A percentile compares a stretch with the other conserved stretches of the same genome.
These are phyloP conservation scores for Solenopsis fugax DNA, from an alignment of 1,140 invertebrate species.

Conservation along the genomic window DNA sequence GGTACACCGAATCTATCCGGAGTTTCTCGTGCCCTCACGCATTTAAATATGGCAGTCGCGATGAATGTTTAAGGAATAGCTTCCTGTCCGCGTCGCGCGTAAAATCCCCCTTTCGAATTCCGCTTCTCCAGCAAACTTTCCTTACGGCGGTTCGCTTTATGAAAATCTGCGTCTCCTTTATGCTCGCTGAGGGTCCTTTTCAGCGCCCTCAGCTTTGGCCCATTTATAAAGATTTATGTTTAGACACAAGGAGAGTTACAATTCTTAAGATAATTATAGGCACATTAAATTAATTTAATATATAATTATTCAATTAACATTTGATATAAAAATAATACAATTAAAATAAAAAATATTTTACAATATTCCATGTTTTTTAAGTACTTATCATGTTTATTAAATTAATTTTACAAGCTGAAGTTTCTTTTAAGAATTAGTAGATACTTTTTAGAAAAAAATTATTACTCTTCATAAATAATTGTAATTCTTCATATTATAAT, in stretches of 20 bases:
- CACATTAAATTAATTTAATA: not conserved
- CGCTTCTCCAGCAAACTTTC: not conserved
- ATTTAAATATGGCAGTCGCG: constrained; percentile 71
- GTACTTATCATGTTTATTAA: constrained; percentile 4
- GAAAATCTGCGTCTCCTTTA: constrained; percentile 3
- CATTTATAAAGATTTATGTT: not conserved
- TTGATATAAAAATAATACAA: not conserved
- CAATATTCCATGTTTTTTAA: not conserved
- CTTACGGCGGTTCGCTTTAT: not conserved
- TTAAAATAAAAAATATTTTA: not conserved
- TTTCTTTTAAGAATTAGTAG: not conserved
- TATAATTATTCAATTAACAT: constrained; percentile 4
- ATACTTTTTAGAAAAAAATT: not conserved
- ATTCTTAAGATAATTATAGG: constrained; percentile 7
- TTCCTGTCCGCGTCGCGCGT: constrained; percentile 53
- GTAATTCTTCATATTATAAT: too few relatives aligned
- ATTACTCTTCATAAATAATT: not conserved
- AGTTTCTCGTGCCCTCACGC: constrained; percentile 46
- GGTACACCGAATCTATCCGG: constrained; percentile 49
- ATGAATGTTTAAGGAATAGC: constrained; percentile 72
- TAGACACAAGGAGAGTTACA: not conserved
- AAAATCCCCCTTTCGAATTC: constrained; percentile 37
- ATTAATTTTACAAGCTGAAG: not conserved
- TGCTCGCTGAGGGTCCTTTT: not conserved
- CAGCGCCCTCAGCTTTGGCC: not conserved